Base-by-base conservation (phyloP, 2,113 vertebrate genomes). In the Mobula birostris region DNA sequence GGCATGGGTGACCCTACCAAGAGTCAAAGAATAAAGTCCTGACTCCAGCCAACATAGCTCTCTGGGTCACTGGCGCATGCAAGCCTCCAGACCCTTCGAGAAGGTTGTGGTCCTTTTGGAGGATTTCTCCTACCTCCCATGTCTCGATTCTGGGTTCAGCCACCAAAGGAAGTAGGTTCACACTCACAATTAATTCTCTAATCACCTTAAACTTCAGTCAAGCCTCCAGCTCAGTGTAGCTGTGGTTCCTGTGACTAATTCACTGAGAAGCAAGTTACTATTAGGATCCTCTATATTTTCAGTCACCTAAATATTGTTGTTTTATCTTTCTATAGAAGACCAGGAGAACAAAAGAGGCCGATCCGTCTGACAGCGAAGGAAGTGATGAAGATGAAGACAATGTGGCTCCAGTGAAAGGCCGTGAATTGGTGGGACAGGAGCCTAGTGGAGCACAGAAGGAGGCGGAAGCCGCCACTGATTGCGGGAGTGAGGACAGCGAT, bases 331-430 rank as follows among this genome's bases (percentile, higher is more conserved):
- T 66, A 5, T 12, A 90, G 85, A 90, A 90, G 85, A 66, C 85
- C 85, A 90, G 85, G 85, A 90, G 61, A 32, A 19, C 85, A 7
- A 90, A 66, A 66, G 85, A 66, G 21, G 85, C 85, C 2, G 85
- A 66, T 6, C 29, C 61, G 0, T 66, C 85, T 7, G 85, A 66
- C 0, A 29, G 27, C 36, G 85, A 90, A 32, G 61, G 12, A 32
- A 88, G 58, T n/a, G 83, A 87, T 61, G 85, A 88, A n/a, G 83
- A 87, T 61, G 85, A 88, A n/a, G 85, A 66, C 17, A 79, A 12
- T 11, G 77, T 1, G n/a, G 61, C 29, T 32, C 29, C 85, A 5
- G 0, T 14, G 0, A 63, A 90, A n/a, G 61, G 66, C 7, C 5
- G 6, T 29, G 85, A 90, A 0, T 66, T 19, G 0, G 2, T 0